These are phyloP conservation scores for Sipha maydis DNA, from an alignment of 2,888 invertebrate genomes.

Conservation along the genomic window DNA sequence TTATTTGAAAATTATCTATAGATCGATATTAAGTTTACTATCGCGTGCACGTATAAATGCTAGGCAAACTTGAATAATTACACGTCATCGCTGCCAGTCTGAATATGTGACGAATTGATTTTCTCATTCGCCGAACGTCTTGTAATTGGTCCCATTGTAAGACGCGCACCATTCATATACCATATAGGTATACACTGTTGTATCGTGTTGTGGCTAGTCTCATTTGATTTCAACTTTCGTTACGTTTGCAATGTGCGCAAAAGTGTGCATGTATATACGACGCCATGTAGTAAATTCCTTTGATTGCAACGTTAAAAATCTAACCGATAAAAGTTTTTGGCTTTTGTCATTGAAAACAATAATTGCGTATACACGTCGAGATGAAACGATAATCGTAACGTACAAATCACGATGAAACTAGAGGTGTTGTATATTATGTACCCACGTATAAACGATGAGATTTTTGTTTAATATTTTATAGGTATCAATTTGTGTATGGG, in stretches of 20 bases:
- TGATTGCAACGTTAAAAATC: not conserved
- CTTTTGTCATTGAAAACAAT: not conserved
- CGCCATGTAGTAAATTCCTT: not conserved
- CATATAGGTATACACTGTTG: not conserved
- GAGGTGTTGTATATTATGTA: not conserved
- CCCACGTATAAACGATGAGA: not conserved
- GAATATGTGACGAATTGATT: constrained; percentile 41
- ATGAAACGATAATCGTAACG: not conserved
- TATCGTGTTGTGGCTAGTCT: not conserved
- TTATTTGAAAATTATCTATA: not conserved
- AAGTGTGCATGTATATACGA: not conserved
- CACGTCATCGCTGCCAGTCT: not conserved
- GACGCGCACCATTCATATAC: not conserved
- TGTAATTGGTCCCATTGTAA: constrained; percentile 34
- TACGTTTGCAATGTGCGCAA: not conserved
- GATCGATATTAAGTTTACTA: not conserved
- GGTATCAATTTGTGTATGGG: no score
- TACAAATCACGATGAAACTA: not conserved
- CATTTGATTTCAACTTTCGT: not conserved
- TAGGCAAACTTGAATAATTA: not conserved
- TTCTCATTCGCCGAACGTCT: constrained; percentile 29
- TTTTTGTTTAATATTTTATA: not conserved
- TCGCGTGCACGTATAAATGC: not conserved
- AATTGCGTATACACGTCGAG: no score
- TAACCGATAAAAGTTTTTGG: not conserved